Conservation (phyloP, 2,113 vertebrate genomes). For the Salvator merianae region DNA sequence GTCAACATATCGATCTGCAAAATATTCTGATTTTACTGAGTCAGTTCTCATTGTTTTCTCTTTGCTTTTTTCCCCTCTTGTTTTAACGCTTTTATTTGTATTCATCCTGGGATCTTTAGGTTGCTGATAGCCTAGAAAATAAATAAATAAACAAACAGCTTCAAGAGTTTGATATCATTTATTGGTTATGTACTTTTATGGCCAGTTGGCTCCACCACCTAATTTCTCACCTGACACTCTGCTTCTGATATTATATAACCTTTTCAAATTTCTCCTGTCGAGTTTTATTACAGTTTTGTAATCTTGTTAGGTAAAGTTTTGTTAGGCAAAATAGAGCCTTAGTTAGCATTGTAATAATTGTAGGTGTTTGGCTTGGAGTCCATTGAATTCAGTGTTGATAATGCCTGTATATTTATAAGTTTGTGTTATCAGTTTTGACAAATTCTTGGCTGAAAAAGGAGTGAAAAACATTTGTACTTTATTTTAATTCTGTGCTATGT, state of each 20-base stretch:
- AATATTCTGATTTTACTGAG: no score
- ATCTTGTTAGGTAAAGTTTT: background rate
- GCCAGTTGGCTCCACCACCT: background rate
- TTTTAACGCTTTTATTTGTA: no score
- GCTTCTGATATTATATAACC: background rate
- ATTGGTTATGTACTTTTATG: background rate
- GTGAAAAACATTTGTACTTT: background rate
- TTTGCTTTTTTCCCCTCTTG: no score
- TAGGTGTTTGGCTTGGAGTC: background rate
- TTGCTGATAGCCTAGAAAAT: no score
- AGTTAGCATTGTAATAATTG: background rate
- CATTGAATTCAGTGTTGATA: background rate
- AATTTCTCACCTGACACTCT: background rate
- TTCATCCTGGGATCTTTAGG: no score
- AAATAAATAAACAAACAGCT: background rate
- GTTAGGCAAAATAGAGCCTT: background rate
- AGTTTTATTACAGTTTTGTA: background rate
- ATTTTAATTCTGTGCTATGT: background rate
- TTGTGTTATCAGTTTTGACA: background rate
- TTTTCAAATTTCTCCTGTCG: background rate
- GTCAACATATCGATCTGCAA: no score
- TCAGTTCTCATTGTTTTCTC: background rate
- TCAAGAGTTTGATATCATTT: background rate
- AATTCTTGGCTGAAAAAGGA: background rate
- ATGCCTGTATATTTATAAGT: background rate